phyloP scores from a whole-genome alignment of 35 echinoderm and acorn worm species.

The Patiria miniata region DNA sequence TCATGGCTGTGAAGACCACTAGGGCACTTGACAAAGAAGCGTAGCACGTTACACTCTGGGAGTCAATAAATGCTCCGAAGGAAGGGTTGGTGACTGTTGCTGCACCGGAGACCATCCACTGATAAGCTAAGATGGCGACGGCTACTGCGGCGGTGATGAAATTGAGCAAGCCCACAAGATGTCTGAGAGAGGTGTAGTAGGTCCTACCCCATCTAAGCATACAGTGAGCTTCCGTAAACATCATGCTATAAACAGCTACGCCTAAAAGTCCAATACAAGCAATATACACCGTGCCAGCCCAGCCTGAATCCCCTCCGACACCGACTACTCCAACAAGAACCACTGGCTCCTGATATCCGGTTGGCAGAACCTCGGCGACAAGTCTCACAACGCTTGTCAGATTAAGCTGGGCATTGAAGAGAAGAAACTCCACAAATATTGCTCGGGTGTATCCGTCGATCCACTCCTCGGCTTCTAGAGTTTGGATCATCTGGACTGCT shows the following conservation, averaged over 20 bases:
- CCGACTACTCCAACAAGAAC: not conserved
- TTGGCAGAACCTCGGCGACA: slow-evolving; percentile 20
- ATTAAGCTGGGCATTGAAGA: slow-evolving; percentile 36
- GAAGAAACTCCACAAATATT: slow-evolving; percentile 31
- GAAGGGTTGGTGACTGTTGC: not conserved
- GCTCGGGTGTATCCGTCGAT: slow-evolving; percentile 43
- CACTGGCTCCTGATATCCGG: not conserved
- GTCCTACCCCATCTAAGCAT: slow-evolving; percentile 26
- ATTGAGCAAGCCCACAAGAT: not conserved
- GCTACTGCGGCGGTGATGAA: not conserved
- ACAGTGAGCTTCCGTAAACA: not conserved
- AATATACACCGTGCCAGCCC: not conserved
- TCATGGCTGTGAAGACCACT: not conserved
- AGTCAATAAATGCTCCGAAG: not conserved
- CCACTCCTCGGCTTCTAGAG: slow-evolving; percentile 25
- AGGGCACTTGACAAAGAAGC: not conserved
- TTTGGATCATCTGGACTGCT: not conserved
- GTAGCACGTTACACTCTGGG: not conserved
- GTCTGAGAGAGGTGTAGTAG: slow-evolving; percentile 1
- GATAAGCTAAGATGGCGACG: not conserved
- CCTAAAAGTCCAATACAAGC: not conserved
- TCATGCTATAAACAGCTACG: not conserved
- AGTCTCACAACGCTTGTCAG: slow-evolving; percentile 28
- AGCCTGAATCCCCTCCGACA: not conserved
- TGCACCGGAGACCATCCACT: not conserved